Base-by-base conservation (phyloP, 2,797 vertebrate genomes). In the Xenentodon cancila region DNA sequence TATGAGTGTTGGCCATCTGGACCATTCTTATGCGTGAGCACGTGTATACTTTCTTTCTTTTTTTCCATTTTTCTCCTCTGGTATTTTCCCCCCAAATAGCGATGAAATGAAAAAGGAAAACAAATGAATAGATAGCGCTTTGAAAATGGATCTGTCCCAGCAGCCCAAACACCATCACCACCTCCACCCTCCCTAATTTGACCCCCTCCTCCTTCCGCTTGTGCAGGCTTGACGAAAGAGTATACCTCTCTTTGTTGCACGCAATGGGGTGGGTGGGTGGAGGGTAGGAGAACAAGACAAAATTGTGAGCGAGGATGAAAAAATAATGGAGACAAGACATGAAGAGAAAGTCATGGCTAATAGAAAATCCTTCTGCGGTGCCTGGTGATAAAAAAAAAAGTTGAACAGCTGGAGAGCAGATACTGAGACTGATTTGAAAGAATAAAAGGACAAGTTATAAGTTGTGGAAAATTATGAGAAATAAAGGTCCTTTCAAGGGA, bases 111-210 rank as follows among this genome's bases (percentile, higher is more conserved):
- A 78, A 48, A 88, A 82, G 71, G 69, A 87, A 92, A 91, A 92
- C 80, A 92, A 92, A 91, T 84, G 76, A 89, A 92, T 84, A 91
- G 85, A 90, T 86, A 86, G 73, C 7, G 20, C 86, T 92, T 93
- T 92, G 90, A 91, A 93, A 93, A 86, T 82, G 74, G 85, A 92
- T 90, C 84, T 56, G 45, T 64, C 77, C 64, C 69, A 80, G 69
- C 72, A 84, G 69, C 74, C 64, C 43, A 19, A 2, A 19, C 46
- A 15, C 46, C 20, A 47, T 19, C 58, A 62, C 61, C 65, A 1
- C 65, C 56, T 5, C 56, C 64, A 51, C 79, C 83, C 32, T 7
- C 65, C 55, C 60, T 66, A 55, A 48, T 68, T 78, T 45, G 64
- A 70, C 70, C 74, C 75, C 62, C 80, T 53, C 78, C 81, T 53